A percentile compares a stretch with the other conserved stretches of the same genome.
phyloP scores from a whole-genome alignment of 2,113 vertebrate species.

The Butorides virescens region DNA sequence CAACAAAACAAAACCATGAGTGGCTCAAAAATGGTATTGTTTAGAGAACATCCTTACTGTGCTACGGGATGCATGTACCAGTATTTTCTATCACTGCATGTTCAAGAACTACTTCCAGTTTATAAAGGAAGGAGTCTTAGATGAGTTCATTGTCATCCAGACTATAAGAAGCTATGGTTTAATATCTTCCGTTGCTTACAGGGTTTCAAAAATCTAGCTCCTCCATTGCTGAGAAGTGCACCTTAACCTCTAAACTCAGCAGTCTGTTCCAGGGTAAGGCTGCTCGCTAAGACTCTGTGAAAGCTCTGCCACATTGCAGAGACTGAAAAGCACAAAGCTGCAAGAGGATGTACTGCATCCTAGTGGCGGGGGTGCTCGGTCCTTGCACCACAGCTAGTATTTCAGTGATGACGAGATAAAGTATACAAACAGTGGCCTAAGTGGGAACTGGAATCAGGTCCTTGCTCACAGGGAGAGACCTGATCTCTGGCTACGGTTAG shows the following conservation, averaged over 20 bases:
- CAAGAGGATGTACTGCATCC: neutral
- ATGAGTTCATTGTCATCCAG: neutral
- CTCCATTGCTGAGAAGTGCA: neutral
- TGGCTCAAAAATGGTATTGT: neutral
- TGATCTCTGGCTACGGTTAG: neutral
- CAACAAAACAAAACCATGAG: accelerated
- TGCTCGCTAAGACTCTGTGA: neutral
- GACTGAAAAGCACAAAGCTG: neutral
- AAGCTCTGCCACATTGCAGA: neutral
- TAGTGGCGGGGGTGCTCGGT: neutral
- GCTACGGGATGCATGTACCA: neutral
- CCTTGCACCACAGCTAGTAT: neutral
- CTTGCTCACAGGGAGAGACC: neutral
- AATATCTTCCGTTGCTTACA: neutral
- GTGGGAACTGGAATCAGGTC: neutral
- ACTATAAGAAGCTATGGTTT: neutral
- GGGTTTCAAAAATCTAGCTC: neutral
- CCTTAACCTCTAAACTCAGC: neutral
- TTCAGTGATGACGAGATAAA: neutral
- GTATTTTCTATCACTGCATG: neutral
- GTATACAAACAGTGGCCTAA: neutral
- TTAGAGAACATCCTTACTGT: neutral
- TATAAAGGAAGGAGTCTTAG: neutral
- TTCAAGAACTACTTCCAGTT: neutral
- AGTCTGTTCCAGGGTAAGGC: neutral